Evolutionary conservation across 2,797 vertebrate genomes (phyloP), one percentile per base, ranked within the genome.

Genomic region (Podarcis lilfordi): DNA sequence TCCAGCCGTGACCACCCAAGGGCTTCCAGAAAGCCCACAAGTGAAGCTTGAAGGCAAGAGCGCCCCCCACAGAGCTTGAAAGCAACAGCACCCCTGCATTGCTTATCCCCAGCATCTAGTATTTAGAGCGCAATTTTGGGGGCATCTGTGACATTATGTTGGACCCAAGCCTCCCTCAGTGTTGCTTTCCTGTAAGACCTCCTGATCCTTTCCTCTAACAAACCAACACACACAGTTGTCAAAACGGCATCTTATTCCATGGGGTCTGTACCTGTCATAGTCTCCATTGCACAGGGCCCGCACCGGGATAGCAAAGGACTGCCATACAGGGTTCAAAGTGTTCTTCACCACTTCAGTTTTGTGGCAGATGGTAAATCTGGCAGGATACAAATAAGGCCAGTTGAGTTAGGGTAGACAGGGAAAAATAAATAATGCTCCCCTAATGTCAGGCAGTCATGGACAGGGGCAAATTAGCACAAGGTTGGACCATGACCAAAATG

Each of bases 291-390:
- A 98, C 88, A 98, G 97, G 0, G 97, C 98, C 80, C 98, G 96
- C n/a, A 98, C 98, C 0, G 98, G 98, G 89, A 98, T 98, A 81
- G 97, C 94, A 95, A 98, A 98, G 0, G 98, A 96, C 85, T 98
- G 98, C 98, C 98, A 98, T 64, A 98, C 96, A 0, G 98, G 98
- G 91, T 98, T 98, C 91, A 98, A 95, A 2, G 98, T 98, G 95
- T 98, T 98, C 96, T 98, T 97, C 96, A 98, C 98, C 96, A 98
- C 98, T 94, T 98, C 98, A 0, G 98, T 98, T 97, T 98, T 98
- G 96, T 98, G 98, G 95, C 98, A 98, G 95, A 98, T 98, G 92
- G 98, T 98, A 97, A 98, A 98, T 94, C 98, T 98, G 91, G 64
- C 1, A 40, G 43, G 89, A 40, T 87, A 84, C 69, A 79, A 23